Evolutionary conservation across 2,797 vertebrate genomes (phyloP), one percentile per base, ranked within the genome.

Genomic region (Gallinago nigripennis): DNA sequence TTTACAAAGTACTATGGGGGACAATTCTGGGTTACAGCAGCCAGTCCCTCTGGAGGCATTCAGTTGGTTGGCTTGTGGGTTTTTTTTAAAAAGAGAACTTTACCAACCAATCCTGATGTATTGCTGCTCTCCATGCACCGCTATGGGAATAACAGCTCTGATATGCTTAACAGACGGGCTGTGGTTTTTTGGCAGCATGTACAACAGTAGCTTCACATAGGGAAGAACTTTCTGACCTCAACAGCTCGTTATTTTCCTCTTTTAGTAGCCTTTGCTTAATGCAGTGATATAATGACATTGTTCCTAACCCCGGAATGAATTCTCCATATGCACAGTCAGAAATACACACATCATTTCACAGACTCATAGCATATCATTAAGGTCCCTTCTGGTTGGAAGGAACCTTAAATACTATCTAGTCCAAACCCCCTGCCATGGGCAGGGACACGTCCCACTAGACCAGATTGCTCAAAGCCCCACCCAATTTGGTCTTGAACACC

Each of bases 251-350:
- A 14, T 33, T 56, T 70, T 14, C n/a, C 39, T 41, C 11, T 69
- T 70, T 23, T 11, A 65, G 46, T 4, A 27, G 33, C 20, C 68
- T 86, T 60, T 72, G 35, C 51, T 28, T 66, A 63, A 69, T 28
- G 20, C 12, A 18, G 14, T 3, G 9, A 25, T 4, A 65, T 4
- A 30, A 17, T 6, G 57, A 1, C 23, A 18, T 10, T 2, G 15
- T 16, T 75, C 20, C 61, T 60, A 53, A 56, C 11, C 12, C 56
- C 1, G 1, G 28, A 60, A 27, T 2, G 21, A 86, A 64, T 19
- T 21, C 20, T 48, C 17, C 1, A 0, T 11, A 12, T 2, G 13
- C 1, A 0, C 3, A 27, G 25, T 51, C 64, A 78, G 21, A 58
- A 41, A 45, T 1, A 35, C 4, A 31, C 16, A 28, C 45, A 12